These are phyloP conservation scores for Cantharis rustica DNA, from an alignment of 2,888 invertebrate species.

Conservation along the genomic window DNA sequence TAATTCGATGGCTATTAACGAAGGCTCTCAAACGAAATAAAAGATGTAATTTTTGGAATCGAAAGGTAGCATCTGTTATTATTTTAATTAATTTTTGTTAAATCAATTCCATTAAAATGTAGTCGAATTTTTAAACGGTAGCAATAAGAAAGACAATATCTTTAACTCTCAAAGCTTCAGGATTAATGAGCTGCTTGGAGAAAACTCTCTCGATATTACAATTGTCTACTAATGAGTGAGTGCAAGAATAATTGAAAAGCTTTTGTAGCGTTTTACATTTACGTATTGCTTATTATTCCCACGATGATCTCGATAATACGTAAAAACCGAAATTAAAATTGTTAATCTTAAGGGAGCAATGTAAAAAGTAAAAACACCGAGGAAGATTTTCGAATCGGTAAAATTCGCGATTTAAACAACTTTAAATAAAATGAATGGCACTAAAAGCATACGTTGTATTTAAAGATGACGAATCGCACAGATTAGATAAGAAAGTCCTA, in stretches of 20 bases:
- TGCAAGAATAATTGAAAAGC: conserved; percentile 18
- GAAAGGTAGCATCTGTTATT: not conserved
- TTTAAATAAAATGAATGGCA: not conserved
- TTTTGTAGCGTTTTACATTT: conserved; percentile 9
- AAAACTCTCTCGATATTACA: conserved; percentile 4
- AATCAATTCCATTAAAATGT: not conserved
- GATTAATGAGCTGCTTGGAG: not conserved
- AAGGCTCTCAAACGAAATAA: not conserved
- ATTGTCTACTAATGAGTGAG: conserved; percentile 4
- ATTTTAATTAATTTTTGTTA: not conserved
- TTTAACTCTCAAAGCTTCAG: conserved; percentile 2
- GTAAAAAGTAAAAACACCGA: not conserved
- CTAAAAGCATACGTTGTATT: conserved; percentile 12
- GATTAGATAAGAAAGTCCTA: conserved; percentile 33
- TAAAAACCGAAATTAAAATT: not conserved
- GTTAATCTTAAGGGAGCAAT: not conserved
- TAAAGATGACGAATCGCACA: conserved; percentile 36
- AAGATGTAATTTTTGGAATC: not conserved
- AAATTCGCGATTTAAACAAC: not conserved
- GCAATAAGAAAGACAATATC: not conserved
- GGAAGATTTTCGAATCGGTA: not conserved
- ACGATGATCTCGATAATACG: not conserved
- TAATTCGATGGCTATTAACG: not conserved
- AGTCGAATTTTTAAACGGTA: not conserved
- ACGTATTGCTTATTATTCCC: conserved; percentile 17